phyloP scores from a whole-genome alignment of 2,888 invertebrate species.

The Ectemnius lituratus region DNA sequence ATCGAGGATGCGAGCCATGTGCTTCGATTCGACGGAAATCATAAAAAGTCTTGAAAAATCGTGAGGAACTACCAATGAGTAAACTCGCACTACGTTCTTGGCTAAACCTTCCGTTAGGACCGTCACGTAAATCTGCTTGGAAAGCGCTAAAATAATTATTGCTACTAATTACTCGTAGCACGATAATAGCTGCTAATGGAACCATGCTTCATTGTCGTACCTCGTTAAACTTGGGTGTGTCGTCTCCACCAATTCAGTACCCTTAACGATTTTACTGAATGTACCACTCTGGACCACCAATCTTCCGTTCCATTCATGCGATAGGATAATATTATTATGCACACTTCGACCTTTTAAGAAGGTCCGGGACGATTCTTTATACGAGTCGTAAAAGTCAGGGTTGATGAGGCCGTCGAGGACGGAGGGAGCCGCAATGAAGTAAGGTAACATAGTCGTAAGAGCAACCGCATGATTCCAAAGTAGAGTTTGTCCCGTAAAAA shows the following conservation, averaged over 20 bases:
- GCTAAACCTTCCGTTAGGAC: neutral
- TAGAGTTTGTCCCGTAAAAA: slow-evolving; percentile 27
- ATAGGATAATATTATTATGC: too few species aligned
- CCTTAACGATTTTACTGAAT: neutral
- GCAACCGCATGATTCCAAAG: slow-evolving; percentile 1
- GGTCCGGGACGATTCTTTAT: too few species aligned
- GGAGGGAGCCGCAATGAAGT: neutral
- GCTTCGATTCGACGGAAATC: neutral
- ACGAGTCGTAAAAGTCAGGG: neutral
- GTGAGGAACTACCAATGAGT: neutral
- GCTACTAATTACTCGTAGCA: slow-evolving; percentile 48
- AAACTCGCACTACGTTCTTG: neutral
- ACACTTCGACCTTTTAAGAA: too few species aligned
- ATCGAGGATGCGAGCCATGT: neutral
- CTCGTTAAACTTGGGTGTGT: neutral
- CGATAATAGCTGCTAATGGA: slow-evolving; percentile 44
- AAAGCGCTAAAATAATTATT: slow-evolving; percentile 49
- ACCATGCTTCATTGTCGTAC: slow-evolving; percentile 39
- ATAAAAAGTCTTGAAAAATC: neutral
- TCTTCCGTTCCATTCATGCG: neutral
- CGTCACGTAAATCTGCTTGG: slow-evolving; percentile 28
- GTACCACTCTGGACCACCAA: neutral
- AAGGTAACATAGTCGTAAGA: neutral
- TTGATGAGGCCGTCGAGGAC: neutral
- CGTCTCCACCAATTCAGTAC: neutral